Percentiles rank a stretch among this genome's conserved stretches.
phyloP scores from a whole-genome alignment of 2,797 vertebrate species.

The Helostoma temminkii region DNA sequence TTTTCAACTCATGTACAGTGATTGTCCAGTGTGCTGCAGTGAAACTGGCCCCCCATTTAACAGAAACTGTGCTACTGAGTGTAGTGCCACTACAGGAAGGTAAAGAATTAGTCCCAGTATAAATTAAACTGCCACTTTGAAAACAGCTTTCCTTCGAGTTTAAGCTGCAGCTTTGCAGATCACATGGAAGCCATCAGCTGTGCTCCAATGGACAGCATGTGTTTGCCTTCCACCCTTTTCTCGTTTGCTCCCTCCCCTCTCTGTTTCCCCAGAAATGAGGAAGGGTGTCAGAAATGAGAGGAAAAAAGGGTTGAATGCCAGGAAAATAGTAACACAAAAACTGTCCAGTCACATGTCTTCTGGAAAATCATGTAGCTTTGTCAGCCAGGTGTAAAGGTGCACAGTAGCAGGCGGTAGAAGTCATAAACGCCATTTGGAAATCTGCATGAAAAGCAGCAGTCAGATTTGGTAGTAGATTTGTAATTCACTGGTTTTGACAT shows the following conservation, averaged over 20 bases:
- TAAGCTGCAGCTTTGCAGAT: slow-evolving; percentile 24
- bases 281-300: slow-evolving; percentile 26
- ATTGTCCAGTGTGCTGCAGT: neutral
- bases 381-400: neutral
- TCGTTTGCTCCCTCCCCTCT: slow-evolving; percentile 7
- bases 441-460: slow-evolving; percentile 7
- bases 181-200: slow-evolving; percentile 38
- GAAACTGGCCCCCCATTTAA: neutral
- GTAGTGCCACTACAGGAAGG: neutral
- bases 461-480: slow-evolving; percentile 3
- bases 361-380: slow-evolving; percentile 24
- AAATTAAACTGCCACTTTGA: slow-evolving; percentile 31
- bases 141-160: slow-evolving; percentile 16
- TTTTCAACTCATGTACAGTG: neutral
- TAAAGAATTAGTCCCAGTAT: slow-evolving; percentile 5
- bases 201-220: slow-evolving; percentile 46
- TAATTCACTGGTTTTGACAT: neutral
- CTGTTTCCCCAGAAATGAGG: slow-evolving; percentile 39
- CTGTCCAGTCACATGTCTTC: slow-evolving; percentile 18
- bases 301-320: slow-evolving; percentile 4
- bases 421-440: slow-evolving; percentile 16
- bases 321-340: slow-evolving; percentile 41
- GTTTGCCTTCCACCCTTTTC: slow-evolving; percentile 17
- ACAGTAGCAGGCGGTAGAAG: slow-evolving; percentile 6
- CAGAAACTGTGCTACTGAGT: neutral